Percentiles rank a stretch among this genome's conserved stretches.
These are phyloP conservation scores for Microcebus lehilahytsara DNA, from an alignment of 2,113 vertebrate genomes.

Conservation along the genomic window DNA sequence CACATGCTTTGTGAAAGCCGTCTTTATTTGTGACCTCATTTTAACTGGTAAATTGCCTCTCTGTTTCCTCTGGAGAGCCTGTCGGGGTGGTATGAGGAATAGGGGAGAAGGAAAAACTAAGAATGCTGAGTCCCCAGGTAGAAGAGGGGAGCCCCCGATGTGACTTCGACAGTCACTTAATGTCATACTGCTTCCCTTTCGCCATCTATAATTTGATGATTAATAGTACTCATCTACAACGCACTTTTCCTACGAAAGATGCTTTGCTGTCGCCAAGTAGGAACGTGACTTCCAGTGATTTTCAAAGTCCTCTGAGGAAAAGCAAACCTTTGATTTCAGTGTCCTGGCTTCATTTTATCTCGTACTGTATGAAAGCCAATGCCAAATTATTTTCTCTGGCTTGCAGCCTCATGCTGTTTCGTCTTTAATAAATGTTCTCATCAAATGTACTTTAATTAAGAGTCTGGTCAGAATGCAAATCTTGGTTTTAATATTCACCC, in stretches of 20 bases:
- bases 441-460: constrained; percentile 45
- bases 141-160: not conserved
- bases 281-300: not conserved
- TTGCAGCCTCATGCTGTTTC: not conserved
- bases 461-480: constrained; percentile 30
- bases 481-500: not conserved
- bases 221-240: constrained; percentile 14
- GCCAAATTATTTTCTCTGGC: constrained; percentile 29
- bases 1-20: not conserved
- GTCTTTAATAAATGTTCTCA: constrained; percentile 41
- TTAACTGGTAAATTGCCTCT: constrained; percentile 53
- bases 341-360: constrained; percentile 36
- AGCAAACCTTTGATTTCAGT: constrained; percentile 29
- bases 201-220: constrained; percentile 35
- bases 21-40: constrained; percentile 25
- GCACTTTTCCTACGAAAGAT: not conserved
- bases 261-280: not conserved
- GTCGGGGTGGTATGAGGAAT: not conserved
- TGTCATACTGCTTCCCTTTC: constrained; percentile 47
- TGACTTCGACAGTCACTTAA: constrained; percentile 22
- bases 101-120: not conserved
- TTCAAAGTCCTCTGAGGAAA: constrained; percentile 1
- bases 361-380: not conserved
- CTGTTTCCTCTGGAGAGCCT: not conserved
- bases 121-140: not conserved